These are phyloP conservation scores for Platyura marginata DNA, from an alignment of 1,140 invertebrate genomes.

Conservation along the genomic window DNA sequence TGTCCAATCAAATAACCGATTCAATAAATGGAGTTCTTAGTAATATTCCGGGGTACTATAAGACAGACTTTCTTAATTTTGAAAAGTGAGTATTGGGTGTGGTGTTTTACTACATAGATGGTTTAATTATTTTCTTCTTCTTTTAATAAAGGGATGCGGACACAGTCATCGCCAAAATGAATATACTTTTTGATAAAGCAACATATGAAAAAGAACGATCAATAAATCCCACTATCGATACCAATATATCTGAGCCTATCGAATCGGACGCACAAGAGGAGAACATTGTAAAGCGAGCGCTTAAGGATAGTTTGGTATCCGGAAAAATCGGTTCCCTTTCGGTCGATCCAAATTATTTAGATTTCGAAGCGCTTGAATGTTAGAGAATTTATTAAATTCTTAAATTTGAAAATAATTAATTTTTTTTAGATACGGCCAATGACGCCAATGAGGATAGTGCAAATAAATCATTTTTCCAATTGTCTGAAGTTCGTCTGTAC, in stretches of 20 bases:
- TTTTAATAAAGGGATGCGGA: conserved; percentile 27
- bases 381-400: conserved; percentile 23
- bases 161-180: conserved; percentile 42
- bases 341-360: conserved; percentile 56
- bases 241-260: conserved; percentile 21
- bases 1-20: conserved; percentile 45
- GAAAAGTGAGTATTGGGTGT: conserved; percentile 45
- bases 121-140: background rate
- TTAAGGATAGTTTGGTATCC: conserved; percentile 45
- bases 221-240: conserved; percentile 24
- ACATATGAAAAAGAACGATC: conserved; percentile 34
- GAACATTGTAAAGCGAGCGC: conserved; percentile 26
- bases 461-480: conserved; percentile 30
- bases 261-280: conserved; percentile 21
- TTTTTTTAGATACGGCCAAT: too few relatives aligned
- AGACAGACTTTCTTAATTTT: conserved; percentile 45
- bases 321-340: conserved; percentile 57
- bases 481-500: conserved; percentile 54
- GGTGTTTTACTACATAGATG: too few relatives aligned
- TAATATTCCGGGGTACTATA: conserved; percentile 51
- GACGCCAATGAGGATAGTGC: conserved; percentile 19
- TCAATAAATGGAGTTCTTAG: conserved; percentile 41
- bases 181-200: conserved; percentile 44
- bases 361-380: conserved; percentile 44
- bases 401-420: too few relatives aligned